Evolutionary conservation across 2,113 vertebrate genomes (phyloP), one percentile per base, ranked within the genome.

Genomic region (Sorex fumeus): DNA sequence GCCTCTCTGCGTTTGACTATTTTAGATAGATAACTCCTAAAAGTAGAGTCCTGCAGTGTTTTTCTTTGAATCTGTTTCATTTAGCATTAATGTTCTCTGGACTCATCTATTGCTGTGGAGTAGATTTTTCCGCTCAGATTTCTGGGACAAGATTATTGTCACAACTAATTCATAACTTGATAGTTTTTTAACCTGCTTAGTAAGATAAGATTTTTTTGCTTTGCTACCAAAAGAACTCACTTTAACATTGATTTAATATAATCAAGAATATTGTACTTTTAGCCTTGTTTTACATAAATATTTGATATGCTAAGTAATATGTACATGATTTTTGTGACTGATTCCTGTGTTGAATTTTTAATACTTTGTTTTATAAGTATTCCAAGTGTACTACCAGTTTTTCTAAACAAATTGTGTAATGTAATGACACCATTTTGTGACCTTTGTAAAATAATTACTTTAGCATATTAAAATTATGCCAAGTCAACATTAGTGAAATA

Each of bases 261-360:
- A 40, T 40, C 40, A 7, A 40, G 40, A 40, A 40, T 40, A 40
- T 40, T 40, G 13, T 64, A 3, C n/a, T 53, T 25, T 8, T 27
- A 87, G 28, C 60, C 86, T 90, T 57, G 89, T 30, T 87, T 91
- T 69, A 7, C 50, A 89, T 50, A 91, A 27, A 11, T 91, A 21
- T 53, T 94, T 78, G n/a, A 77, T 85, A 40, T 69, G 86, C 45
- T 88, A 91, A 93, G 45, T 75, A 87, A 23, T 28, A 4, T 62
- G 3, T 90, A 69, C 0, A 47, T 30, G 10, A n/a, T 75, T 87
- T 90, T 78, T 75, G 19, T 78, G 23, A 93, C 36, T 93, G 27
- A 2, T 34, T 50, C 23, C 28, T 60, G 0, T 43, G 7, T 83
- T 81, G 34, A 53, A 25, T 84, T 78, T 91, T 93, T 80, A 74